Evolutionary conservation across 2,888 invertebrate genomes (phyloP).

Genomic region (Mesorhabditis sp.): DNA sequence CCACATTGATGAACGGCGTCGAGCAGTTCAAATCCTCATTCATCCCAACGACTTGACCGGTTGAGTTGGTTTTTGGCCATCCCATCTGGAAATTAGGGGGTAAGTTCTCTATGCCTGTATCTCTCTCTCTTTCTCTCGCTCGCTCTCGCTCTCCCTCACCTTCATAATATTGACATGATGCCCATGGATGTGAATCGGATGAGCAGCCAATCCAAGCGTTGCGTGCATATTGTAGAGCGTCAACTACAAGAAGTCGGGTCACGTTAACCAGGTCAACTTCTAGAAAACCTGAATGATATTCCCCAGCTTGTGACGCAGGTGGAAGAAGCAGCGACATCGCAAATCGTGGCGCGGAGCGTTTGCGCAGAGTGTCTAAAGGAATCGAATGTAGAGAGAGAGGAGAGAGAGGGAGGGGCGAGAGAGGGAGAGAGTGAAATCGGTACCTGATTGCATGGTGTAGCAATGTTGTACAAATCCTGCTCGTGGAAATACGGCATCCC

Average conservation of each 20-base stretch:
- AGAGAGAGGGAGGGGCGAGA: background rate
- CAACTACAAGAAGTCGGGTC: constrained; percentile 20
- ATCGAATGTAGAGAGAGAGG: too few species aligned
- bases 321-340: constrained; percentile 48
- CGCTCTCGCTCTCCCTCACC: constrained; percentile 10
- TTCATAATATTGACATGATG: constrained; percentile 52
- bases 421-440: constrained; percentile 2
- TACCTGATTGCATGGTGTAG: constrained; percentile 21
- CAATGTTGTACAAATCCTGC: constrained; percentile 28
- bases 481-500: constrained; percentile 51
- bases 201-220: constrained; percentile 38
- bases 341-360: constrained; percentile 27
- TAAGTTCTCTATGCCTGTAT: background rate
- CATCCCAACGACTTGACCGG: constrained; percentile 36
- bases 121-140: background rate
- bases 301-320: constrained; percentile 41
- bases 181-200: constrained; percentile 54
- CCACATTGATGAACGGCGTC: constrained; percentile 14
- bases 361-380: constrained; percentile 15
- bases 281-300: constrained; percentile 43
- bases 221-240: constrained; percentile 53
- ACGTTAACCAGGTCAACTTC: constrained; percentile 1
- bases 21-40: constrained; percentile 40
- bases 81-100: constrained; percentile 25
- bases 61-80: constrained; percentile 38